Base-by-base conservation (phyloP, 2,888 invertebrate species). In the Caenorhabditis becei region DNA sequence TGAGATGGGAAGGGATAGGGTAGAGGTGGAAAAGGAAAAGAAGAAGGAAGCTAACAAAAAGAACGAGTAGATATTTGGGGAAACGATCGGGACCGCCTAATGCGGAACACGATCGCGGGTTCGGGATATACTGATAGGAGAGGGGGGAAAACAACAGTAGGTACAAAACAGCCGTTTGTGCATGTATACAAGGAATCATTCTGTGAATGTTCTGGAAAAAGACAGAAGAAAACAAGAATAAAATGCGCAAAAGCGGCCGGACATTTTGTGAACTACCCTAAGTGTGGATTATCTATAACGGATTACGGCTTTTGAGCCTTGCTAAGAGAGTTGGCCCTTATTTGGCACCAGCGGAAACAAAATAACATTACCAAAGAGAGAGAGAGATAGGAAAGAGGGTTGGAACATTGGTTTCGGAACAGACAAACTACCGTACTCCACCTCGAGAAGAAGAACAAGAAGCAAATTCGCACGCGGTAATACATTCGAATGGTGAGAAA, bases 401-500 rank as follows among this genome's bases (percentile, higher is more conserved):
- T 32, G 65, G 51, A 65, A 58, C 24, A 74, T 65, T 65, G 72
- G 72, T 35, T 74, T 72, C 62, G 26, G 63, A 74, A 74, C 72
- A 74, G 72, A 74, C 72, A 74, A 72, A 65, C 72, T 74, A 74
- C 72, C 72, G 72, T 74, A 74, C 58, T 74, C 72, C 72, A 74
- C 65, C 63, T 65, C 72, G 32, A 47, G 44, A n/a, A 59, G 32
- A 58, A 24, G 24, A 37, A 37, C n/a, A 59, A 28, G 8, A 51
- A n/a, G 23, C 47, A 47, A 18, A 51, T 59, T 23, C 47, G 20
- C 47, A 23, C 16, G 28, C n/a, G n/a, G n/a, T 23, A 47, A 10
- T 37, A 18, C 44, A 16, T 47, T 56, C 18, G 26, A 32, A 56
- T 24, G 32, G n/a, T n/a, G n/a, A n/a, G 28, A 47, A 62, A 44